Evolutionary conservation across 2,113 vertebrate genomes (phyloP), one percentile per base, ranked within the genome.

Genomic region (Tupaia chinensis): DNA sequence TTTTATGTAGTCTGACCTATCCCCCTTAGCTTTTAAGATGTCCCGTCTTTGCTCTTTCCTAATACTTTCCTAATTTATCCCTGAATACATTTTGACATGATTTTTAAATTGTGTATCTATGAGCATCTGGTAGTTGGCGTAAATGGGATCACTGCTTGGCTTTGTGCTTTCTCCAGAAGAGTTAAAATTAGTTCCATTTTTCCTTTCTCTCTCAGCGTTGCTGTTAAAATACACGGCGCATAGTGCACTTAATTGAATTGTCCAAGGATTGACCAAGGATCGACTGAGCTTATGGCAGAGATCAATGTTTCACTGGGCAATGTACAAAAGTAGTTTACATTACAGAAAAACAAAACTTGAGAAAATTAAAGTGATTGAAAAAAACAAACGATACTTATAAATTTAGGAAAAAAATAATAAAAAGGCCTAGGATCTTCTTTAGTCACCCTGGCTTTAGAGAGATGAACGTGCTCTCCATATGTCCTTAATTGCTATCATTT

Each of bases 1-100:
- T 96, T 91, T 79, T 94, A 70, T 83, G 44, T 83, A 61, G 53
- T 95, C 70, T 94, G 80, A 97, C 79, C 69, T 89, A 61, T 83
- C 10, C 16, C 29, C 61, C 74, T 68, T 65, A 69, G 72, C 25
- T 86, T 92, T 88, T 81, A 84, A 87, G 32, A 74, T 82, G 11
- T 27, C 3, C 60, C 83, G 22, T 88, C 60, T 93, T 16, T 34
- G 11, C 0, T 7, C n/a, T 94, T 82, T 88, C 19, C 2, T 61
- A 93, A 95, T 91, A 82, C 69, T 93, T 95, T 93, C 54, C 27
- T 74, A 60, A 74, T 82, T 7, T 68, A 44, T 60, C 58, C 7
- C 58, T 63, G 29, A 87, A 94, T 74, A 83, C n/a, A 69, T 74
- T 83, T 85, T 69, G 22, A 85, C n/a, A 56, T 63, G 1, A 70